Conservation (phyloP, 2,797 vertebrate species). For the Phoeniculus purpureus region DNA sequence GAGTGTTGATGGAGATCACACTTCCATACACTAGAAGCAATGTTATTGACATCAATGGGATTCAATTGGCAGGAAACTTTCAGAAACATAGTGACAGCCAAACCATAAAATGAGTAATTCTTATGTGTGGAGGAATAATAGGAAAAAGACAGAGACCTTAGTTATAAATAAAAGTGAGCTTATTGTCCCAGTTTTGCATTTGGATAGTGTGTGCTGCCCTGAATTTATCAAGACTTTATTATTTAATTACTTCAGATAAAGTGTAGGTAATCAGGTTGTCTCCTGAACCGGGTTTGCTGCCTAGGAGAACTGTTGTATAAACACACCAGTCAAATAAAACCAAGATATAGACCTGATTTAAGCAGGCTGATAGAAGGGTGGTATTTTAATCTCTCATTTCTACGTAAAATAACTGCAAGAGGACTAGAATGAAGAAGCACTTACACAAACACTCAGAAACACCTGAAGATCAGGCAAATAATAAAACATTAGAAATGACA, state of each 20-base stretch:
- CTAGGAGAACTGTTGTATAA: background rate
- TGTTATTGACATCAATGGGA: background rate
- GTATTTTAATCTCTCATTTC: background rate
- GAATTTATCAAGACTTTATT: background rate
- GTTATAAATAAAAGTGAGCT: background rate
- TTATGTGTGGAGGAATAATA: background rate
- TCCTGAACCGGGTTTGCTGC: background rate
- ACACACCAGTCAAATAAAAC: background rate
- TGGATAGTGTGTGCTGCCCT: background rate
- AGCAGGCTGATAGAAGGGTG: background rate
- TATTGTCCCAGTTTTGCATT: background rate
- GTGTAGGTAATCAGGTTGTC: background rate
- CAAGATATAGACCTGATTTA: background rate
- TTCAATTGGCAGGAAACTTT: background rate
- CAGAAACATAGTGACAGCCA: background rate
- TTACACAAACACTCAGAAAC: background rate
- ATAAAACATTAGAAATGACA: background rate
- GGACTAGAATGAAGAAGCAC: background rate
- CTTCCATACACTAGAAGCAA: background rate
- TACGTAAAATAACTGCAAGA: background rate
- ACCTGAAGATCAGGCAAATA: background rate
- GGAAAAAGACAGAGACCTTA: background rate
- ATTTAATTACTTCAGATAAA: background rate
- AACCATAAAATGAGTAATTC: background rate
- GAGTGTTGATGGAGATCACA: background rate